These are phyloP conservation scores for Catharus ustulatus DNA, from an alignment of 2,797 vertebrate genomes.

Conservation along the genomic window DNA sequence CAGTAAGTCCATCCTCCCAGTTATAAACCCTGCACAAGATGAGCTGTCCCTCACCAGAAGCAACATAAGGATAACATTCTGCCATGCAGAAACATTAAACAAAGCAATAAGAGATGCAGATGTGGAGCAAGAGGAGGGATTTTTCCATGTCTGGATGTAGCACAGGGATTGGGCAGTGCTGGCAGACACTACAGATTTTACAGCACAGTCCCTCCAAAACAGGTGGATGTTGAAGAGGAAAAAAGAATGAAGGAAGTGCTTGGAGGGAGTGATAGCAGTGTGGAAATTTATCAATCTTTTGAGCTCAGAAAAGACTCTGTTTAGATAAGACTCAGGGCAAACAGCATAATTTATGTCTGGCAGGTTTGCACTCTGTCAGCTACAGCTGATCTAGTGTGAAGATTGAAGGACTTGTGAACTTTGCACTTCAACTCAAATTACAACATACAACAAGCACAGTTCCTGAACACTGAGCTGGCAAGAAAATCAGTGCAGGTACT, in stretches of 20 bases:
- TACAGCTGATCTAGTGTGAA: constrained; percentile 20
- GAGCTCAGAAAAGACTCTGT: constrained; percentile 15
- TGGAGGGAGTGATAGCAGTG: neutral
- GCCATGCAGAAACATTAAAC: neutral
- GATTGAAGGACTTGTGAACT: neutral
- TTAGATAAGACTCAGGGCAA: constrained; percentile 52
- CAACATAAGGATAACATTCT: neutral
- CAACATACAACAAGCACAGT: neutral
- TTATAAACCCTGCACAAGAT: neutral
- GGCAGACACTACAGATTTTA: neutral
- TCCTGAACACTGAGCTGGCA: neutral
- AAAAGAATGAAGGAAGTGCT: neutral
- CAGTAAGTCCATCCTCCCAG: neutral
- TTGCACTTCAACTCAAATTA: constrained; percentile 14
- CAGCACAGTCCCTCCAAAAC: neutral
- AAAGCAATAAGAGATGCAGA: neutral
- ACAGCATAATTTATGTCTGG: constrained; percentile 18
- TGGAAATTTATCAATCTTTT: neutral
- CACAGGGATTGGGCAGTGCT: neutral
- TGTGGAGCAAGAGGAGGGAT: neutral
- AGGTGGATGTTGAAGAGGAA: neutral
- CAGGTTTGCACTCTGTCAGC: constrained; percentile 30
- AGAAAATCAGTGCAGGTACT: neutral
- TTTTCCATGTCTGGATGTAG: neutral
- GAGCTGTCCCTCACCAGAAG: neutral